phyloP scores from a whole-genome alignment of 2,888 invertebrate genomes.

The Barypeithes pellucidus region DNA sequence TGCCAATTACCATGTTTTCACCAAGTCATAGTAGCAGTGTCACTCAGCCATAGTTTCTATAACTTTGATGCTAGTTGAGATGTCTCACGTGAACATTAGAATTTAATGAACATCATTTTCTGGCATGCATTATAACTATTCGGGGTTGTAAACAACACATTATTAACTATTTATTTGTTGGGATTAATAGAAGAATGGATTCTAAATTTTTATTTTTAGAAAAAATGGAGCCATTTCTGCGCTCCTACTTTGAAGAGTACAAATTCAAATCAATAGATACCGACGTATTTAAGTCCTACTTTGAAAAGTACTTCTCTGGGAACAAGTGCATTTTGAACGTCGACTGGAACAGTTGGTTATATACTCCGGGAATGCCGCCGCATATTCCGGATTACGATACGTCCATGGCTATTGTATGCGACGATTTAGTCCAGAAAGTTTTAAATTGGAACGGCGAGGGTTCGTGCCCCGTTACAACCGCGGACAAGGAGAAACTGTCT shows the following conservation, averaged over 20 bases:
- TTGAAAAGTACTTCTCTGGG: slow-evolving; percentile 81
- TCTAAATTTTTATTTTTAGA: slow-evolving; percentile 67
- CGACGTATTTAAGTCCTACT: slow-evolving; percentile 82
- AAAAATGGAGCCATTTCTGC: slow-evolving; percentile 88
- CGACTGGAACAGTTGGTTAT: slow-evolving; percentile 91
- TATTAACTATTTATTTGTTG: too few species aligned
- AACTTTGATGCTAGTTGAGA: too few species aligned
- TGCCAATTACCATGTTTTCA: too few species aligned
- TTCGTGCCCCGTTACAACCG: slow-evolving; percentile 71
- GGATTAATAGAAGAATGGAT: too few species aligned
- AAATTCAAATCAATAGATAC: slow-evolving; percentile 89
- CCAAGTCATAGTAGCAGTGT: too few species aligned
- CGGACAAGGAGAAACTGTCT: slow-evolving; percentile 75
- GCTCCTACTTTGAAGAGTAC: slow-evolving; percentile 85
- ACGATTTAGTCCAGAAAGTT: slow-evolving; percentile 73
- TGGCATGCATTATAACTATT: too few species aligned
- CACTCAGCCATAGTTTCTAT: too few species aligned
- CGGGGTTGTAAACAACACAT: too few species aligned
- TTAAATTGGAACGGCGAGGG: slow-evolving; percentile 69
- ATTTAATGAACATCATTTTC: too few species aligned
- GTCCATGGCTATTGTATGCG: slow-evolving; percentile 77
- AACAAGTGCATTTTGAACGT: slow-evolving; percentile 75
- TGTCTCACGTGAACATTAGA: too few species aligned
- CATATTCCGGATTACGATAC: slow-evolving; percentile 86
- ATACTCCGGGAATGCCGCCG: slow-evolving; percentile 90